Evolutionary conservation across 2,888 invertebrate genomes (phyloP), one percentile per base, ranked within the genome.

Genomic region (Venusia cambrica): DNA sequence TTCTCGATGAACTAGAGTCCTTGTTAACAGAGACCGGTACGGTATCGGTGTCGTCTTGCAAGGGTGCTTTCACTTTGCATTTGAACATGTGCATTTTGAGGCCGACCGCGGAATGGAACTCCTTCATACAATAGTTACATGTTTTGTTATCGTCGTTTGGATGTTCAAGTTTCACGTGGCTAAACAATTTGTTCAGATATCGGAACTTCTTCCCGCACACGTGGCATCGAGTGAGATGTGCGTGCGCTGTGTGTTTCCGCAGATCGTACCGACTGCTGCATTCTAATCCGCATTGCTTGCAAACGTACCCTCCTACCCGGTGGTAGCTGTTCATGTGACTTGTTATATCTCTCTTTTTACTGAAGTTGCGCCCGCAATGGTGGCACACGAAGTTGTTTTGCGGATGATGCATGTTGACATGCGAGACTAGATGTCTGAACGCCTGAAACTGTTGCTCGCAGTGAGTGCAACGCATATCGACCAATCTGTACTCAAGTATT

Each of bases 111-210:
- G 78, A 67, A 39, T 75, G 70, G 3, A 70, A 70, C 24, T 67
- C 55, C 45, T 78, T 78, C 0, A 63, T 60, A 26, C 85, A 85
- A 38, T 65, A 68, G n/a, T 50, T 54, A 31, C 84, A 85, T 8
- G 70, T 73, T n/a, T 67, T 50, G 14, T 46, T 58, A 1, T 54
- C 62, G 5, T 65, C 65, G 9, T 68, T 59, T 0, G 73, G 63
- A 38, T 84, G 85, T 9, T 77, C 73, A 1, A 54, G 19, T 7
- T 54, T 51, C 0, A 73, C 53, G 38, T 84, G 84, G 41, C 69
- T 73, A 22, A 71, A 65, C 3, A 80, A 30, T 0, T 73, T 48
- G 5, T 63, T 54, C 1, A 62, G 54, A 0, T 74, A 64, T 0
- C 64, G 57, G 17, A 80, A 81, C 2, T 58, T 58, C 1, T 56